These are phyloP conservation scores for Gila robusta DNA, from an alignment of 2,797 vertebrate species.

Conservation along the genomic window DNA sequence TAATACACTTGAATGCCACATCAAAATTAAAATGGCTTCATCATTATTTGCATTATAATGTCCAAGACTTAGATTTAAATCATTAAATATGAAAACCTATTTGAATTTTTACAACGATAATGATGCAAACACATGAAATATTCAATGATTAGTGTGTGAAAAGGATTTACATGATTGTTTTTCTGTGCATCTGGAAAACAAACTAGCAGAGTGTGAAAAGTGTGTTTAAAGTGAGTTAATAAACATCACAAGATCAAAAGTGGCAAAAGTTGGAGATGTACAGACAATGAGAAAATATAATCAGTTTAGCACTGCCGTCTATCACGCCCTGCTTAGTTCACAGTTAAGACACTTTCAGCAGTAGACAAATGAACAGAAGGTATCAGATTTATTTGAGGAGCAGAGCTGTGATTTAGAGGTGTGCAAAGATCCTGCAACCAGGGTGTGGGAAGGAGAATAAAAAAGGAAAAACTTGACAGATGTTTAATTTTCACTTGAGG, in stretches of 20 bases:
- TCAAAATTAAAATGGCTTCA: not conserved
- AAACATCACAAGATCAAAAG: not conserved
- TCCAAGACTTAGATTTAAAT: not conserved
- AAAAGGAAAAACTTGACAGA: constrained; percentile 13
- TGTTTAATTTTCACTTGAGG: constrained; percentile 11
- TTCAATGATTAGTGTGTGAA: not conserved
- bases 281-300: not conserved
- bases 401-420: constrained; percentile 9
- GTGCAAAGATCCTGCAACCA: not conserved
- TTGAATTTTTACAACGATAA: not conserved
- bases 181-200: not conserved
- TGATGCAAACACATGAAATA: not conserved
- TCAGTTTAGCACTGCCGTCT: not conserved
- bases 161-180: not conserved
- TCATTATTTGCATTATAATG: not conserved
- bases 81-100: not conserved
- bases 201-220: not conserved
- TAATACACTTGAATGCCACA: not conserved
- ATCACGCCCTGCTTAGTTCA: constrained; percentile 1
- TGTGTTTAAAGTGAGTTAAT: not conserved
- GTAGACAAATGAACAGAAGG: not conserved
- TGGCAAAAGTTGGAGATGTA: not conserved
- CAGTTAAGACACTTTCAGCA: not conserved
- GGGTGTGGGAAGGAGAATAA: constrained; percentile 11
- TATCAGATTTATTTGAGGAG: constrained; percentile 5